Evolutionary conservation across 2,888 invertebrate genomes (phyloP).

Genomic region (Colletes collaris): DNA sequence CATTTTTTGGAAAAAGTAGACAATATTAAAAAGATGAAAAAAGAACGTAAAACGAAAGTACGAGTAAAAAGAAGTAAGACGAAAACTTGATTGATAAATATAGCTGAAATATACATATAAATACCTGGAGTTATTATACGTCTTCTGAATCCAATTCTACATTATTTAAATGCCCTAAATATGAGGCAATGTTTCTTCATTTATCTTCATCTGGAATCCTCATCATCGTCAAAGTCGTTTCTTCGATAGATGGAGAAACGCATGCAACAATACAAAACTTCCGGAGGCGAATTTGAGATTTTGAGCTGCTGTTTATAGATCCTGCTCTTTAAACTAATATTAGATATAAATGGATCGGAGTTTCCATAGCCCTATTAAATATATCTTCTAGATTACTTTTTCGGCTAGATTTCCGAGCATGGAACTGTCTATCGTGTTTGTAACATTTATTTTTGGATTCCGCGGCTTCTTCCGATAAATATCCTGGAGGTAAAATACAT

Average conservation of each 20-base stretch:
- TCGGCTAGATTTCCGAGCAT: not conserved
- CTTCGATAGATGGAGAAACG: not conserved
- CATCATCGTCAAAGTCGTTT: conserved; percentile 1
- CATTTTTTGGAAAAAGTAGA: too few species aligned
- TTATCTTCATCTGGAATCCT: not conserved
- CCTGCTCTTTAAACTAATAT: not conserved
- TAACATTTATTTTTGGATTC: not conserved
- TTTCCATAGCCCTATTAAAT: conserved; percentile 14
- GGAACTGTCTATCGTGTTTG: not conserved
- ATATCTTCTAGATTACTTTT: not conserved
- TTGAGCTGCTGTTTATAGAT: not conserved
- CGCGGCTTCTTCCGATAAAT: too few species aligned
- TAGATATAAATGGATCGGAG: conserved; percentile 5
- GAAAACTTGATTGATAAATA: too few species aligned
- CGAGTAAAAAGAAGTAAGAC: too few species aligned
- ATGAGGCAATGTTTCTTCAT: not conserved
- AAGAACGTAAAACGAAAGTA: too few species aligned
- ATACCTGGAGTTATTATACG: too few species aligned
- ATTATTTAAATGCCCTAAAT: too few species aligned
- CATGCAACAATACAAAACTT: not conserved
- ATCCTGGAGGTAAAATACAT: not conserved
- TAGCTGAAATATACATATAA: too few species aligned
- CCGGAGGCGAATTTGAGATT: too few species aligned
- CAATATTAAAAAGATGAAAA: too few species aligned
- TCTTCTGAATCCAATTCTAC: too few species aligned